Percentiles rank a stretch among this genome's conserved stretches.
Conservation (phyloP, 1,140 invertebrate species). For the Cardiocondyla obscurior region DNA sequence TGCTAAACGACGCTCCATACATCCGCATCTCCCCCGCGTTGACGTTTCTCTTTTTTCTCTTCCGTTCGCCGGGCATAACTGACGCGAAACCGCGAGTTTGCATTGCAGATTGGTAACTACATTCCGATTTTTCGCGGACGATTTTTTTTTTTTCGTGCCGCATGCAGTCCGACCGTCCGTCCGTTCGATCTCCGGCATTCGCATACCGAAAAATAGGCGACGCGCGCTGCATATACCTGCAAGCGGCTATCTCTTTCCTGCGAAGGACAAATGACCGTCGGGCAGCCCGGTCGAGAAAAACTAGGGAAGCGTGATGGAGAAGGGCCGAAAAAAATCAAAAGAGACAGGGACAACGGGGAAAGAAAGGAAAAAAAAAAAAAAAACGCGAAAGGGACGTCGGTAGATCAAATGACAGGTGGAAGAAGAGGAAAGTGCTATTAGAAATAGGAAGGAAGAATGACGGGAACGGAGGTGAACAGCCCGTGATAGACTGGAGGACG, state of each 20-base stretch:
- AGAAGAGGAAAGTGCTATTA: conserved; percentile 26
- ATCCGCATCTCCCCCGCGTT: background rate
- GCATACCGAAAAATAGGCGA: conserved; percentile 42
- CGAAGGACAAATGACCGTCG: conserved; percentile 12
- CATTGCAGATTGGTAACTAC: conserved; percentile 74
- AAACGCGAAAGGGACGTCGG: background rate
- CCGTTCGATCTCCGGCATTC: background rate
- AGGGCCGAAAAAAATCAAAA: conserved; percentile 33
- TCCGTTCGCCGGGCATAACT: conserved; percentile 57
- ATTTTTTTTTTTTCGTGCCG: conserved; percentile 69
- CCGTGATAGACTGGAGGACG: conserved; percentile 14
- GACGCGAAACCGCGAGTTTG: conserved; percentile 69
- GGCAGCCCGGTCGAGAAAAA: conserved; percentile 24
- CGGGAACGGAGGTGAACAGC: background rate
- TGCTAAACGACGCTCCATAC: background rate
- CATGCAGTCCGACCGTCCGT: conserved; percentile 9
- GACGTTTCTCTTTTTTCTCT: conserved; percentile 1
- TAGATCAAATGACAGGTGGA: conserved; percentile 26
- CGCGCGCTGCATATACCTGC: background rate
- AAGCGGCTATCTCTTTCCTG: background rate
- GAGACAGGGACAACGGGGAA: background rate
- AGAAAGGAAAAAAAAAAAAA: background rate
- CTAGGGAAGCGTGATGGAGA: background rate
- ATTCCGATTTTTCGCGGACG: conserved; percentile 70
- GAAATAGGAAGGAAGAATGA: conserved; percentile 5